Evolutionary conservation across 30 jellyfish, hydroid and myxozoan species (phyloP), one percentile per base, ranked within the genome.

Genomic region (Haliclystus octoradiatus): DNA sequence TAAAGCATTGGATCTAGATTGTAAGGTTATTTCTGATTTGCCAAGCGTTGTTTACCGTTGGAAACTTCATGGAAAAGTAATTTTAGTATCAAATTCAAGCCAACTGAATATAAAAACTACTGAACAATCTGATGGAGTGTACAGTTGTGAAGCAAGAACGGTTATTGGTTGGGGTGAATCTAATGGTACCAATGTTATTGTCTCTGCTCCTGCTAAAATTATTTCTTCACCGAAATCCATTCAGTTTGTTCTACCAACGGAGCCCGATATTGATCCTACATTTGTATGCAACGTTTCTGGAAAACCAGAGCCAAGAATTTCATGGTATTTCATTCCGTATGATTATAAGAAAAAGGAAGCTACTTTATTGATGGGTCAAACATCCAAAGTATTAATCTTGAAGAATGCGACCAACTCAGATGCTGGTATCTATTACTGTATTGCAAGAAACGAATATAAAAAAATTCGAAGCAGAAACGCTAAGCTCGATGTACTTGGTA

Each of bases 371-470:
- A 33, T 7, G 31, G 61, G 34, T 60, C 69, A 28, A 7, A 13
- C 66, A n/a, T 31, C 35, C 27, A 28, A 34, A 64, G 31, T 71
- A 3, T 31, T 71, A 5, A 31, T 13, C 28, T 0, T 71, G 5
- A 28, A 29, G 9, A 71, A 51, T 32, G 64, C 64, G 13, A 71
- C 64, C 49, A 26, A 28, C 3, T 0, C 24, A 25, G 33, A 49
- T 22, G 81, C 74, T 2, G 89, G 89, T 26, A 14, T 2, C 22
- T 76, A 76, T 33, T 50, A 7, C 0, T 76, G 89, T 47, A 70
- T 50, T 19, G 89, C 89, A 9, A 29, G n/a, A 1, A 76, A 76
- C 49, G 33, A 63, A 35, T 26, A 13, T 33, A 82, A 82, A 0
- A 28, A 66, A 15, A 30, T 22, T 26, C 49, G 52, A 65, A 66